A percentile compares a stretch with the other conserved stretches of the same genome.
Conservation (phyloP, 2,888 invertebrate species). For the Athripsodes cinereus region DNA sequence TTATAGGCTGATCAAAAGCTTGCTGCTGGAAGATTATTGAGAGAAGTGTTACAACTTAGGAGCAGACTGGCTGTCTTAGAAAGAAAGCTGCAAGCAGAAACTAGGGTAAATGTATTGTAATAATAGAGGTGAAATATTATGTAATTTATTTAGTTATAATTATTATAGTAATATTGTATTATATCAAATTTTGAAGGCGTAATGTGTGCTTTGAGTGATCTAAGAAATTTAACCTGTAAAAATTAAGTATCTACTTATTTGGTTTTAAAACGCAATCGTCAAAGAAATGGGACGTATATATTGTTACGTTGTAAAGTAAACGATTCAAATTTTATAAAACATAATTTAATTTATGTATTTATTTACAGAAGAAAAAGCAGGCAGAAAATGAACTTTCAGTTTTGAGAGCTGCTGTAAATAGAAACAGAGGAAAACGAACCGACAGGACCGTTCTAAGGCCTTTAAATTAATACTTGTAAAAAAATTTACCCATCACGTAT, state of each 20-base stretch:
- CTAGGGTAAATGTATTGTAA: conserved; percentile 35
- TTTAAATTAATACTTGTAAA: not conserved
- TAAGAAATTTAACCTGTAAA: too few relatives aligned
- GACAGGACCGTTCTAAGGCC: conserved; percentile 52
- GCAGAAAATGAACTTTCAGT: conserved; percentile 48
- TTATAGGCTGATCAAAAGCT: conserved; percentile 46
- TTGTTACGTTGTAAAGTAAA: too few relatives aligned
- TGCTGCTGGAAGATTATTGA: conserved; percentile 45
- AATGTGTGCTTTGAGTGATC: too few relatives aligned
- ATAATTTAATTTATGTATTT: not conserved
- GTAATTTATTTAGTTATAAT: too few relatives aligned
- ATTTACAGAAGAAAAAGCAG: conserved; percentile 43
- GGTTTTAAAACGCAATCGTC: too few relatives aligned
- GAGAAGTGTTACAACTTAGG: conserved; percentile 46
- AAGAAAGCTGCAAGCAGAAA: conserved; percentile 39
- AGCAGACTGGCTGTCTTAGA: conserved; percentile 44
- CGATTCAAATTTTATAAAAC: too few relatives aligned
- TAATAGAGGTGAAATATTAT: not conserved
- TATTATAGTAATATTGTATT: too few relatives aligned
- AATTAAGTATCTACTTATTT: too few relatives aligned
- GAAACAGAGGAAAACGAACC: conserved; percentile 47
- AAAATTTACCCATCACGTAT: too few relatives aligned
- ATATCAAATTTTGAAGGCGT: too few relatives aligned
- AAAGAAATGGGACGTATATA: too few relatives aligned
- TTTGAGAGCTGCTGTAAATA: conserved; percentile 44